A percentile compares a stretch with the other conserved stretches of the same genome.
Conservation (phyloP, 2,797 vertebrate genomes). For the Etheostoma perlongum region DNA sequence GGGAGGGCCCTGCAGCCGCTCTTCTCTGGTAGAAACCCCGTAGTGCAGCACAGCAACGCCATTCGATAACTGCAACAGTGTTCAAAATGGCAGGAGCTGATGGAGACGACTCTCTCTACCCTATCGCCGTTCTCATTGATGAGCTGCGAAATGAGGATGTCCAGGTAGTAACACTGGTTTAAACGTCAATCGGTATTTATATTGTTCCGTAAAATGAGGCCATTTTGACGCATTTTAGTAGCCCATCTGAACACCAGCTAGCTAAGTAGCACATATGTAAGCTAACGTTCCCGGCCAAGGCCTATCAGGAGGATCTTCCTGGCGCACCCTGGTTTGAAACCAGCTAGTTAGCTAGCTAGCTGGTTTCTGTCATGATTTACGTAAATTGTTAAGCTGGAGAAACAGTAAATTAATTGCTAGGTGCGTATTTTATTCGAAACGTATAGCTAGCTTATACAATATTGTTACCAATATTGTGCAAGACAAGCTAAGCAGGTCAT, state of each 20-base stretch:
- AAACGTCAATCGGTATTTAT: accelerated
- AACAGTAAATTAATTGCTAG: accelerated
- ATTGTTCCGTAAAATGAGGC: accelerated
- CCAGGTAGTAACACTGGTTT: conserved; percentile 76
- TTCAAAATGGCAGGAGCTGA: conserved; percentile 91
- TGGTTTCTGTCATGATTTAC: background rate
- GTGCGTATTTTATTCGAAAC: accelerated
- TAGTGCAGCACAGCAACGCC: conserved; percentile 76
- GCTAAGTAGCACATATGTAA: conserved; percentile 46
- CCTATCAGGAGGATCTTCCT: conserved; percentile 45
- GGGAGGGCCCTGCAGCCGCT: conserved; percentile 64
- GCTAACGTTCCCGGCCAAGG: conserved; percentile 39
- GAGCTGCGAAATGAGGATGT: conserved; percentile 91
- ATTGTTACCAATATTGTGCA: too few relatives aligned
- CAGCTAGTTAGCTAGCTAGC: too few relatives aligned
- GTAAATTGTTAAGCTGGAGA: accelerated
- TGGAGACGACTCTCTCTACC: conserved; percentile 91
- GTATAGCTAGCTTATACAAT: background rate
- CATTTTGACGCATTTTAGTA: background rate
- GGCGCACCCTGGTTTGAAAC: conserved; percentile 58
- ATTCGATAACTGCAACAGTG: conserved; percentile 71
- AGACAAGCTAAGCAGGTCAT: conserved; percentile 10
- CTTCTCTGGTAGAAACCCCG: conserved; percentile 79
- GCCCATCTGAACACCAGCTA: background rate
- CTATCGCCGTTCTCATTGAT: conserved; percentile 91